phyloP scores from a whole-genome alignment of 2,797 vertebrate species.

The Hafferia zeledoni region DNA sequence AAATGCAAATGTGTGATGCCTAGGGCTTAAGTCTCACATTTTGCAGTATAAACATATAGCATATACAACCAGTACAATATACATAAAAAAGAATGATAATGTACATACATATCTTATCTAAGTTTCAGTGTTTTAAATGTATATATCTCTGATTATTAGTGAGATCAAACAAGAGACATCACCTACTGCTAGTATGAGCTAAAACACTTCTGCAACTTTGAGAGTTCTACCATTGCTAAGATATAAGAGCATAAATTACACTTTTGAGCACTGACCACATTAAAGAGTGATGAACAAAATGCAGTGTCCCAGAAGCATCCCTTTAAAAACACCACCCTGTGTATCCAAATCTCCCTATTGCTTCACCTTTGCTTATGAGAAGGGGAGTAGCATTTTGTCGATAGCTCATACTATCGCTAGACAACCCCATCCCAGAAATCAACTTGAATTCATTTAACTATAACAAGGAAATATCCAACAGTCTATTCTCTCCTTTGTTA shows the following conservation, averaged over 20 bases:
- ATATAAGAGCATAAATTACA: background rate
- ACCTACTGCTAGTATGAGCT: background rate
- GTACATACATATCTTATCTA: background rate
- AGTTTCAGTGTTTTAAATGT: background rate
- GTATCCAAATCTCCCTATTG: background rate
- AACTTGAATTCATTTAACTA: background rate
- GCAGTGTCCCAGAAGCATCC: background rate
- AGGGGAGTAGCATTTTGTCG: background rate
- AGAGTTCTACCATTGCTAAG: background rate
- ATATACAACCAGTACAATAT: background rate
- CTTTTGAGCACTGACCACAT: background rate
- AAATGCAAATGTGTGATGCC: background rate
- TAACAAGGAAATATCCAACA: background rate
- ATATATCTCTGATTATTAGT: background rate
- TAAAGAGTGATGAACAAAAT: background rate
- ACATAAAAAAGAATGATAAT: background rate
- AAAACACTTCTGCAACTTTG: background rate
- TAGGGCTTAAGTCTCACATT: background rate
- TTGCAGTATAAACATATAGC: background rate
- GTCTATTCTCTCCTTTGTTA: background rate
- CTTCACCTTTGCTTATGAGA: background rate
- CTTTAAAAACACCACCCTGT: background rate
- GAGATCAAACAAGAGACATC: background rate
- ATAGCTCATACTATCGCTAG: background rate
- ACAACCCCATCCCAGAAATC: background rate